These are phyloP conservation scores for Epinephelus cyanopodus DNA, from an alignment of 2,113 vertebrate species.

Conservation along the genomic window DNA sequence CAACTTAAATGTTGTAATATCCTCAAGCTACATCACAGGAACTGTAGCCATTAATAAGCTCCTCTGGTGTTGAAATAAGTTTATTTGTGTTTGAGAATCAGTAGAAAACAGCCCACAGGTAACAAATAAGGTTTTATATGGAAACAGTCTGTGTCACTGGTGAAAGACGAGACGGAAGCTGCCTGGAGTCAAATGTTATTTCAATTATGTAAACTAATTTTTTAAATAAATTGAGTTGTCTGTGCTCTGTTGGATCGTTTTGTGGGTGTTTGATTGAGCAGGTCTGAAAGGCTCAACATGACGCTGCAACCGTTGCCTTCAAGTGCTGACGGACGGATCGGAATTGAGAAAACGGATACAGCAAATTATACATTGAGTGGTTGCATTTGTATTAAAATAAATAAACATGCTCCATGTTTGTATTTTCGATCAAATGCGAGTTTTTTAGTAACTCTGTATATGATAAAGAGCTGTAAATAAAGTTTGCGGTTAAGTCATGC, in stretches of 20 bases:
- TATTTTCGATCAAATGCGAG: neutral
- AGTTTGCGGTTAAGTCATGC: neutral
- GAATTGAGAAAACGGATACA: neutral
- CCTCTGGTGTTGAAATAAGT: neutral
- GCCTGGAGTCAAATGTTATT: neutral
- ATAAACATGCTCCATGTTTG: too few species aligned
- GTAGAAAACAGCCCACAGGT: neutral
- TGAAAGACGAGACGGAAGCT: neutral
- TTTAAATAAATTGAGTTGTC: neutral
- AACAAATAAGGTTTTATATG: neutral
- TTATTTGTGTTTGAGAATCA: neutral
- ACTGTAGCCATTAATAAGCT: neutral
- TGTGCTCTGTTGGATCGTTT: neutral
- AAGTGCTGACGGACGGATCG: neutral
- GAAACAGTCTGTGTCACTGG: neutral
- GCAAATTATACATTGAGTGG: neutral
- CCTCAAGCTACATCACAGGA: neutral
- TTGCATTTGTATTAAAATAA: neutral
- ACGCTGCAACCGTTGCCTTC: constrained; percentile 59
- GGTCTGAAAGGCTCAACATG: constrained; percentile 25
- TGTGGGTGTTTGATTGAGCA: constrained; percentile 58
- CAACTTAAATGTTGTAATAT: neutral
- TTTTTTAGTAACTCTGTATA: accelerated
- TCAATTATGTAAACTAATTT: constrained; percentile 13
- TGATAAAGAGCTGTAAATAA: neutral